Conservation (phyloP, 1,140 invertebrate species). For the Scaptomyza pallida region DNA sequence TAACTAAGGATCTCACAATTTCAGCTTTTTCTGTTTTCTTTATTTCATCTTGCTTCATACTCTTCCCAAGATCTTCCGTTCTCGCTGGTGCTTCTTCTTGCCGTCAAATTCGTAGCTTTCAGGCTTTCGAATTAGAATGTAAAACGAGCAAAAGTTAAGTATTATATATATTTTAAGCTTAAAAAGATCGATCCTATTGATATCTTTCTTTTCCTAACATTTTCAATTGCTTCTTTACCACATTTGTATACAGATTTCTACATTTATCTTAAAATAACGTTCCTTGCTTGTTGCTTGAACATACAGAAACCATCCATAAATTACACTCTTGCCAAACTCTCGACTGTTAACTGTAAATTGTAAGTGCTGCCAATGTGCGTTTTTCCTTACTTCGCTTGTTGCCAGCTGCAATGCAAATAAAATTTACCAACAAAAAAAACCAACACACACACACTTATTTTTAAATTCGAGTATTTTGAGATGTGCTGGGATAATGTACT, state of each 20-base stretch:
- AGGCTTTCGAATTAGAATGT: too few species aligned
- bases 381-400: background rate
- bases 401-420: conserved; percentile 50
- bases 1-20: too few species aligned
- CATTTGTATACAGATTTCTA: too few species aligned
- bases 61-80: too few species aligned
- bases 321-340: conserved; percentile 5
- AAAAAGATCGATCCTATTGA: too few species aligned
- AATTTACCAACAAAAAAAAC: conserved; percentile 26
- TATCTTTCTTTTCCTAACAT: too few species aligned
- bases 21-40: too few species aligned
- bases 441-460: conserved; percentile 35
- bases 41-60: too few species aligned
- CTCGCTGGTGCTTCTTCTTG: too few species aligned
- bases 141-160: too few species aligned
- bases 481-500: conserved; percentile 35
- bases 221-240: background rate
- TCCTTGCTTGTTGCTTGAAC: background rate
- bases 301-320: conserved; percentile 7
- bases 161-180: too few species aligned
- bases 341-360: background rate
- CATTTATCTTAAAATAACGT: background rate
- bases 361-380: conserved; percentile 2
- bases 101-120: too few species aligned
- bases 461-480: conserved; percentile 57